A percentile compares a stretch with the other conserved stretches of the same genome.
Conservation (phyloP, 1,140 invertebrate genomes). For the Drosophila nikananu region DNA sequence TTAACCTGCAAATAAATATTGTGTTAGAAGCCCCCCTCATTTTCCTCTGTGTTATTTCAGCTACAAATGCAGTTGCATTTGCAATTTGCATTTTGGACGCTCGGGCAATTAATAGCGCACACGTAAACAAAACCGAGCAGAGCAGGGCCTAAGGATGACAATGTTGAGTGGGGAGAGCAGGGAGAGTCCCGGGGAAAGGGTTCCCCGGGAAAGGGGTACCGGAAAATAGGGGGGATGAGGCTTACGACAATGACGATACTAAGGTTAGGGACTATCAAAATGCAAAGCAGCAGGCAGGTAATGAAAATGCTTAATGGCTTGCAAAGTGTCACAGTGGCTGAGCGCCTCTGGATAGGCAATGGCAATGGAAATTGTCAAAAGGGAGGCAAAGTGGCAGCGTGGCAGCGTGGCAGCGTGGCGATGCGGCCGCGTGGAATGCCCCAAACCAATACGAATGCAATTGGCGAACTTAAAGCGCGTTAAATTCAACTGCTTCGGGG, state of each 20-base stretch:
- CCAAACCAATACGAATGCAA: slow-evolving; percentile 48
- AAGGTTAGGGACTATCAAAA: slow-evolving; percentile 73
- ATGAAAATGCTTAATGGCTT: slow-evolving; percentile 84
- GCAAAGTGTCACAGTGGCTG: slow-evolving; percentile 83
- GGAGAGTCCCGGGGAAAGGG: background rate
- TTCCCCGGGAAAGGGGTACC: background rate
- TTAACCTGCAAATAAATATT: too few species aligned
- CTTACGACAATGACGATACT: slow-evolving; percentile 69
- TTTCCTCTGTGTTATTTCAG: slow-evolving; percentile 25
- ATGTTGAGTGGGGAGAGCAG: background rate
- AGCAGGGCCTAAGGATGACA: slow-evolving; percentile 11
- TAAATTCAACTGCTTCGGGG: slow-evolving; percentile 64
- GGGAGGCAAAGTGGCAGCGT: slow-evolving; percentile 5
- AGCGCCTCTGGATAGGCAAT: slow-evolving; percentile 62
- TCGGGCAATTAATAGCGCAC: slow-evolving; percentile 80
- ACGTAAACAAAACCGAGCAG: slow-evolving; percentile 75
- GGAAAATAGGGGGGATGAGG: background rate
- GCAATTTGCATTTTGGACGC: slow-evolving; percentile 79
- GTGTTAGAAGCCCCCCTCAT: accelerated
- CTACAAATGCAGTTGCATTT: slow-evolving; percentile 75
- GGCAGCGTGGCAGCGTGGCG: slow-evolving; percentile 1
- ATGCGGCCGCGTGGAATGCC: slow-evolving; percentile 2
- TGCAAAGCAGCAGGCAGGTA: slow-evolving; percentile 80
- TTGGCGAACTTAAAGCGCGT: slow-evolving; percentile 77
- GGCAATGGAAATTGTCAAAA: slow-evolving; percentile 51